Base-by-base conservation (phyloP, 1,140 invertebrate species). In the Drosophila varians region DNA sequence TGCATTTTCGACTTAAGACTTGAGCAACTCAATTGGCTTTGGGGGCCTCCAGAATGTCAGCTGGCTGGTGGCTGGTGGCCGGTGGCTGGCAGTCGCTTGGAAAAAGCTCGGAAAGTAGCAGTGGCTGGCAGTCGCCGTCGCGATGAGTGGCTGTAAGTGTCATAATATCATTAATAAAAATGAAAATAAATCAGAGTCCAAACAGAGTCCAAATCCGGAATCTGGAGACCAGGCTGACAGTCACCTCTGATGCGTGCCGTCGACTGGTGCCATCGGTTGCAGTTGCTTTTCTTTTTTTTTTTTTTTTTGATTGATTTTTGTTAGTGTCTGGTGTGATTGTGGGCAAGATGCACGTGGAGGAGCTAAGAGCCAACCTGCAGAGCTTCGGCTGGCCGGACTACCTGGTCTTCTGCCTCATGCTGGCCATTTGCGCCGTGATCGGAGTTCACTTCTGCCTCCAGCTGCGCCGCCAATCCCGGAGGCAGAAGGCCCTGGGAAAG, bases 391-490 rank as follows among this genome's bases (percentile, higher is more conserved):
- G 92, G 91, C 90, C 91, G 36, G 96, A 96, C 90, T 97, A 96
- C 84, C 58, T 92, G 0, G 93, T 96, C 16, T 96, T 96, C 86
- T 91, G 93, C 8, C 60, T 92, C 0, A 96, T 97, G 96, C 89
- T 97, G 40, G 69, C 93, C 3, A 92, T 94, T 8, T 97, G 96
- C 62, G 93, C 95, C 4, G 92, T 92, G 0, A 95, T 97, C 36
- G 96, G 96, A 0, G 77, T 97, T 7, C 96, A 96, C 87, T 97
- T 96, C 88, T 96, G 95, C 4, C 95, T 96, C 56, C 86, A 91
- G 51, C 38, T 91, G 49, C 78, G 89, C 0, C 55, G 75, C 1
- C 83, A 90, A 43, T 69, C 88, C 14, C 92, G 94, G 25, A 94
- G 94, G 47, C 93, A 94, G 40, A 94, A 95, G 38, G 2, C 34